phyloP scores from a whole-genome alignment of 2,888 invertebrate genomes.

The Smittia aterrima region DNA sequence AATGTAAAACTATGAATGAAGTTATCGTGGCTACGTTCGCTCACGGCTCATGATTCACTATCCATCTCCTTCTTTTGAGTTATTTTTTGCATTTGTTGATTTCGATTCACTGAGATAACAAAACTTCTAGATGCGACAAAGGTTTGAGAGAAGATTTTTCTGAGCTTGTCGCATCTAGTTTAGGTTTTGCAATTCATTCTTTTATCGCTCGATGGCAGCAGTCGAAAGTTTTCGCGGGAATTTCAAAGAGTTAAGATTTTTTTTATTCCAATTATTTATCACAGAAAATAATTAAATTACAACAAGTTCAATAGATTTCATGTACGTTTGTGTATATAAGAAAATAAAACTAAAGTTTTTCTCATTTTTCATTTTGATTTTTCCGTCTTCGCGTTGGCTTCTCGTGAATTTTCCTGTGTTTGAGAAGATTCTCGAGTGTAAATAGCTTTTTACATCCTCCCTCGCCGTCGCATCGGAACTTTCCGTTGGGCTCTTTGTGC shows the following conservation, averaged over 20 bases:
- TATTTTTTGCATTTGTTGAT: slow-evolving; percentile 9
- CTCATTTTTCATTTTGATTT: slow-evolving; percentile 36
- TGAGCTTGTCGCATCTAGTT: too few relatives aligned
- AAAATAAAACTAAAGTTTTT: neutral
- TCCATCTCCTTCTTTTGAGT: neutral
- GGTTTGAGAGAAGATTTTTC: too few relatives aligned
- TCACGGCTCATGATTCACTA: neutral
- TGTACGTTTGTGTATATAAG: neutral
- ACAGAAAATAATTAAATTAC: slow-evolving; percentile 20
- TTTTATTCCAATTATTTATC: slow-evolving; percentile 9
- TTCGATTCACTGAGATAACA: neutral
- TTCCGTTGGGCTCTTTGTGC: slow-evolving; percentile 60
- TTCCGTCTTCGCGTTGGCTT: neutral
- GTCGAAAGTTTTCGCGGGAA: too few relatives aligned
- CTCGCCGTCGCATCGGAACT: slow-evolving; percentile 58
- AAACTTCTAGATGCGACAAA: too few relatives aligned
- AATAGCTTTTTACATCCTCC: slow-evolving; percentile 34
- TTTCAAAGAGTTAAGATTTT: too few relatives aligned
- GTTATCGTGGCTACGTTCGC: neutral
- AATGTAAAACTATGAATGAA: slow-evolving; percentile 20
- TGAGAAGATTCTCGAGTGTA: slow-evolving; percentile 12
- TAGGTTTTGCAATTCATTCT: too few relatives aligned
- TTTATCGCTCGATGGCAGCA: too few relatives aligned
- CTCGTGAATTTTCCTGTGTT: neutral
- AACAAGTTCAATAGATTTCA: slow-evolving; percentile 6